These are phyloP conservation scores for Synergus japonicus DNA, from an alignment of 2,888 invertebrate genomes.

Conservation along the genomic window DNA sequence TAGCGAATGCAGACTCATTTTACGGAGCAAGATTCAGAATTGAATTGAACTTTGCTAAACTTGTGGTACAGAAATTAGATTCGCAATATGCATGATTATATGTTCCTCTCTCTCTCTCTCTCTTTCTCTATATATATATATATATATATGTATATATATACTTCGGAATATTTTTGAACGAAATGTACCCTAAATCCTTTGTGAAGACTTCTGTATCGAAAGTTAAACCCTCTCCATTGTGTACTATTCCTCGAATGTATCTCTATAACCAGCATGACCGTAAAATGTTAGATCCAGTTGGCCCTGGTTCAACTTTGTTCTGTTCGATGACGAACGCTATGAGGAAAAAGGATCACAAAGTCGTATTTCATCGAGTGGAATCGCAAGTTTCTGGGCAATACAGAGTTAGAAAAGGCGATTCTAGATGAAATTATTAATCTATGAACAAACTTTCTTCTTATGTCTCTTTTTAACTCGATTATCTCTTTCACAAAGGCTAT, in stretches of 20 bases:
- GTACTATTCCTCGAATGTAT: conserved; percentile 14
- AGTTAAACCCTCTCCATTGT: conserved; percentile 13
- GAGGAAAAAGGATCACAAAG: conserved; percentile 25
- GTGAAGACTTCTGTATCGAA: conserved; percentile 3
- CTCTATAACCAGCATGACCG: conserved; percentile 10
- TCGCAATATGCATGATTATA: not conserved
- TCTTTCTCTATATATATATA: not conserved
- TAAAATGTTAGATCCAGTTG: conserved; percentile 27
- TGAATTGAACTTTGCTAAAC: conserved; percentile 2
- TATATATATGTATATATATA: not conserved
- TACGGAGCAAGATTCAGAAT: not conserved
- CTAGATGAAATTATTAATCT: conserved; percentile 21
- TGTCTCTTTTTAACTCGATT: not conserved
- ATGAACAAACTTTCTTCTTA: conserved; percentile 10
- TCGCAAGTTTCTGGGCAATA: conserved; percentile 31
- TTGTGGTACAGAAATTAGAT: not conserved
- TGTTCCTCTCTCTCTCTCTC: not conserved
- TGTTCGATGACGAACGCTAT: conserved; percentile 37
- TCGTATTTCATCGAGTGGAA: conserved; percentile 39
- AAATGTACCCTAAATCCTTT: conserved; percentile 20
- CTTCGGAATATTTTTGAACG: not conserved
- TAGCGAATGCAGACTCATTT: not conserved
- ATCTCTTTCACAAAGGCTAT: not conserved
- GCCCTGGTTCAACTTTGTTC: conserved; percentile 28
- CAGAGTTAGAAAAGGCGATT: conserved; percentile 24